A percentile compares a stretch with the other conserved stretches of the same genome.
These are phyloP conservation scores for Meghimatium bilineatum DNA, from an alignment of 2,888 invertebrate genomes.

Conservation along the genomic window DNA sequence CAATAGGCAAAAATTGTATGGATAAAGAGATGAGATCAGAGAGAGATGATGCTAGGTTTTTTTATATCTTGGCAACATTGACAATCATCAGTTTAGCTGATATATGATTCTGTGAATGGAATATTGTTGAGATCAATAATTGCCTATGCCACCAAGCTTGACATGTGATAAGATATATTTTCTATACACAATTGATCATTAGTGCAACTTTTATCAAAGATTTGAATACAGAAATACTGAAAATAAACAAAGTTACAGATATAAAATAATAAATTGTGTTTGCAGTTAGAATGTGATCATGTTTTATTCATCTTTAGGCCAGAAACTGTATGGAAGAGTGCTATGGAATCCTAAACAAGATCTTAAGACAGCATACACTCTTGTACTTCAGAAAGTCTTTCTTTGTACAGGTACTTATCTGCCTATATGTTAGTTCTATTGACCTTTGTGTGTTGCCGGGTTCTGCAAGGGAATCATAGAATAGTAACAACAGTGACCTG, in stretches of 20 bases:
- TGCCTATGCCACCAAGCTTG: no score
- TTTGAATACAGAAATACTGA: not conserved
- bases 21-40: no score
- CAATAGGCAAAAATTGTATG: no score
- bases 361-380: conserved; percentile 74
- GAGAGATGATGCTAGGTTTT: no score
- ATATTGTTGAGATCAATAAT: no score
- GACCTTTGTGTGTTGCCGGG: not conserved
- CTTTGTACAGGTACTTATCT: conserved; percentile 73
- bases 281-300: not conserved
- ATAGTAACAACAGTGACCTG: no score
- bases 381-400: conserved; percentile 76
- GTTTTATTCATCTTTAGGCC: conserved; percentile 55
- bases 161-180: no score
- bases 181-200: not conserved
- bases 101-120: no score
- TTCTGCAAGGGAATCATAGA: no score
- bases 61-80: no score
- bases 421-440: not conserved
- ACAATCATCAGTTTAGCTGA: no score
- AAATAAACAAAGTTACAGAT: not conserved
- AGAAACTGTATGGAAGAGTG: conserved; percentile 76
- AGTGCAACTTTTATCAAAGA: not conserved
- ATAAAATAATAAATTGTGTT: not conserved
- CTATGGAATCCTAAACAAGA: conserved; percentile 77